Evolutionary conservation across 2,888 invertebrate genomes (phyloP).

Genomic region (Eupithecia abbreviata): DNA sequence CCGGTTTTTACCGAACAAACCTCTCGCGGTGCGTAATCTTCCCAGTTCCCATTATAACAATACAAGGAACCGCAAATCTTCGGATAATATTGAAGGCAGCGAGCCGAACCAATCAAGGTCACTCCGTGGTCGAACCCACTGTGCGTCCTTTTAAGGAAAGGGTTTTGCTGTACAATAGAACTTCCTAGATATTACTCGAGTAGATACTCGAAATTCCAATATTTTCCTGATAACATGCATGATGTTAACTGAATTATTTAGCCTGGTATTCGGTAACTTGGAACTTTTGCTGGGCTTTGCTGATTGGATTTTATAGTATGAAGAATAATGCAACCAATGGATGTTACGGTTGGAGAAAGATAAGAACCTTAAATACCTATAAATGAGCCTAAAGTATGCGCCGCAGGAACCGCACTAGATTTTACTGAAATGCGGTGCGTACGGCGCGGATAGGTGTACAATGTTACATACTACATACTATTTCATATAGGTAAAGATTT

Average conservation of each 20-base stretch:
- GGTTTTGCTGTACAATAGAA: slow-evolving; percentile 28
- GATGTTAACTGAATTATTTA: not conserved
- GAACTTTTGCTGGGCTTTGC: not conserved
- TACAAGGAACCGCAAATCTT: slow-evolving; percentile 21
- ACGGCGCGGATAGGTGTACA: too few species aligned
- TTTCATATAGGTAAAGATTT: too few species aligned
- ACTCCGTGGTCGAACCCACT: slow-evolving; percentile 39
- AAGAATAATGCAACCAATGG: not conserved
- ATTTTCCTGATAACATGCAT: slow-evolving; percentile 10
- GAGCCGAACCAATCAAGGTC: slow-evolving; percentile 36
- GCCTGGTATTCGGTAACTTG: not conserved
- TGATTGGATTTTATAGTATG: not conserved
- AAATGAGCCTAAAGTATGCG: too few species aligned
- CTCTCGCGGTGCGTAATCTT: slow-evolving; percentile 3
- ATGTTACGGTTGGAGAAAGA: too few species aligned
- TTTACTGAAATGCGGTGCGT: too few species aligned
- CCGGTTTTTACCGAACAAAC: not conserved
- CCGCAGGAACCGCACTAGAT: too few species aligned
- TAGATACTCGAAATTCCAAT: slow-evolving; percentile 14
- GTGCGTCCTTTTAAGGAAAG: slow-evolving; percentile 40
- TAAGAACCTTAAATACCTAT: too few species aligned
- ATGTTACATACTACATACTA: too few species aligned
- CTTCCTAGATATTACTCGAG: not conserved
- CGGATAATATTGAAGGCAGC: slow-evolving; percentile 21
- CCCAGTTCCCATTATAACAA: slow-evolving; percentile 20